These are phyloP conservation scores for Crocallis elinguaria DNA, from an alignment of 2,888 invertebrate genomes.

Conservation along the genomic window DNA sequence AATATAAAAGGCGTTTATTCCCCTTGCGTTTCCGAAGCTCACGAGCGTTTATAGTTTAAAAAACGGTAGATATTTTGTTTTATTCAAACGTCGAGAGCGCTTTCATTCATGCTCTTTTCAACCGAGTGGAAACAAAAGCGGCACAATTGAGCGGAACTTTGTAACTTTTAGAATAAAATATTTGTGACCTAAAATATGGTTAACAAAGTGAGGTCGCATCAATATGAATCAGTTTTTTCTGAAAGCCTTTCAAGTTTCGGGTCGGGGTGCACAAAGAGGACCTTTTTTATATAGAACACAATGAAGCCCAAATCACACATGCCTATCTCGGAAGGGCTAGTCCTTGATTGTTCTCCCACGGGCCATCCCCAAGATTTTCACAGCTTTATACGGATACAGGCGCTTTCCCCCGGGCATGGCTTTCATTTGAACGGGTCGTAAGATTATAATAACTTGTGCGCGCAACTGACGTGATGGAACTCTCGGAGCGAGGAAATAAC, in stretches of 20 bases:
- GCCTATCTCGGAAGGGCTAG: constrained; percentile 51
- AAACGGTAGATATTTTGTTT: constrained; percentile 46
- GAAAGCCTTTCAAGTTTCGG: constrained; percentile 50
- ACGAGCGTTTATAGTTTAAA: constrained; percentile 32
- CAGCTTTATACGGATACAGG: constrained; percentile 52
- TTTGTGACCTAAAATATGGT: constrained; percentile 14
- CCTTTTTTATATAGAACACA: constrained; percentile 51
- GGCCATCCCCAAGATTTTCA: constrained; percentile 51
- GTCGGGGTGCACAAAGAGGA: constrained; percentile 45
- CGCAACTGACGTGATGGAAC: constrained; percentile 38
- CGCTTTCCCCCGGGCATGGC: constrained; percentile 42
- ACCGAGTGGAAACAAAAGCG: constrained; percentile 24
- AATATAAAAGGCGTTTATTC: constrained; percentile 16
- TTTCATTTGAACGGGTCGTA: constrained; percentile 59
- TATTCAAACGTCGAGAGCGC: constrained; percentile 42
- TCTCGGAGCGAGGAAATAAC: constrained; percentile 28
- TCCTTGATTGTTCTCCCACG: constrained; percentile 52
- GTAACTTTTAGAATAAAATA: constrained; percentile 15
- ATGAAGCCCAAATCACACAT: constrained; percentile 57
- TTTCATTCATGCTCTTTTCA: constrained; percentile 38
- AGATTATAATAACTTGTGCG: constrained; percentile 57
- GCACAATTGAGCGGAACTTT: constrained; percentile 6
- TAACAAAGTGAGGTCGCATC: constrained; percentile 20
- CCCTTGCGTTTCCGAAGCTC: constrained; percentile 36
- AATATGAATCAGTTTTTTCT: constrained; percentile 25